These are phyloP conservation scores for Cherax quadricarinatus DNA, from an alignment of 1,140 invertebrate genomes.

Conservation along the genomic window DNA sequence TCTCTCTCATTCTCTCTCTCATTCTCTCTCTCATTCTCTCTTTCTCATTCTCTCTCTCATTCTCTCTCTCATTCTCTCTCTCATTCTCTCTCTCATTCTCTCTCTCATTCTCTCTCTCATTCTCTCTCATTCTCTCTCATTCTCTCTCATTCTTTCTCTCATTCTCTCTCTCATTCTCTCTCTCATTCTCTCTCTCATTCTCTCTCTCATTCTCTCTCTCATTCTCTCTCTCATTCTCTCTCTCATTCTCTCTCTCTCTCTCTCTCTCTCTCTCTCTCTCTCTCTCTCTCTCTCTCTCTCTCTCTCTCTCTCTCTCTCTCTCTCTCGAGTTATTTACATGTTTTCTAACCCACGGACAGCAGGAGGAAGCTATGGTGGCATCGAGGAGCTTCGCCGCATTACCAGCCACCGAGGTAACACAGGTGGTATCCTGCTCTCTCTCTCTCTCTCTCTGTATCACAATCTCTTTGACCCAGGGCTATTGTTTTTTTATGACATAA, in stretches of 20 bases:
- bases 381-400: conserved; percentile 22
- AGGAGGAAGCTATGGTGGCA: conserved; percentile 22
- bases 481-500: too few species aligned
- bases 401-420: neutral
- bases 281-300: neutral
- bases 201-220: too few species aligned
- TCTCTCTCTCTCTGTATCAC: neutral
- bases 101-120: too few species aligned
- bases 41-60: neutral
- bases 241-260: neutral
- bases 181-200: too few species aligned
- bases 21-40: too few species aligned
- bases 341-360: neutral
- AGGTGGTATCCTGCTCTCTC: neutral
- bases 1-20: neutral
- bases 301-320: neutral
- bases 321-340: neutral
- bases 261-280: neutral
- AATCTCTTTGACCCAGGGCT: too few species aligned
- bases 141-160: too few species aligned
- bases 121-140: too few species aligned
- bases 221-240: too few species aligned
- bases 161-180: too few species aligned
- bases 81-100: neutral
- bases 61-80: neutral